Evolutionary conservation across 1,140 invertebrate genomes (phyloP), one percentile per base, ranked within the genome.

Genomic region (Battus philenor): DNA sequence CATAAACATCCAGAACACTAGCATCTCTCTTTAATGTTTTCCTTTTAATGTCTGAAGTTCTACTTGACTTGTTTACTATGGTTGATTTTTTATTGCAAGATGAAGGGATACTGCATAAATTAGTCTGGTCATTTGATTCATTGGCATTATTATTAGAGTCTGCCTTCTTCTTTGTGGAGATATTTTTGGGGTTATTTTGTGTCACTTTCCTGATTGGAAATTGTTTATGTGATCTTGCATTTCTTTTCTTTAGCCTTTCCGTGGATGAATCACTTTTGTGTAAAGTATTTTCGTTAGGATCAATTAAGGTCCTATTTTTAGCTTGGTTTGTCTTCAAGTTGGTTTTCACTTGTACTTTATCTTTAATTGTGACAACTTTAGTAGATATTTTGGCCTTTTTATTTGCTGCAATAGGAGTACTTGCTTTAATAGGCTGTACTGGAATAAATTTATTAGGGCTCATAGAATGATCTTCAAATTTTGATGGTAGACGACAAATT

Each of bases 1-100:
- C 80, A 61, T 84, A 84, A 13, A 81, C 52, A 68, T 77, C 80
- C 44, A 69, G 31, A 20, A 73, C 66, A 44, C 53, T 64, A 13
- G 65, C 51, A 44, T 68, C 53, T 44, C 59, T 59, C 50, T 70
- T 63, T 3, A 59, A 32, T 29, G 47, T 31, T 13, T 57, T 51
- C 29, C 70, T 72, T 15, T 56, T 65, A 7, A 73, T 51, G 17
- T 74, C 66, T 22, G 77, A 50, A 9, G 77, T 38, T 59, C 48
- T 71, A 13, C 68, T 62, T 12, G 73, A 79, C 6, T 20, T 20
- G 18, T 20, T 20, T 20, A 2, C 2, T 20, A 20, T 20, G 2
- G 6, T 3, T 20, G 6, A 2, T 20, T 20, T 20, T n/a, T n/a
- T n/a, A n/a, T n/a, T n/a, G n/a, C n/a, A n/a, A n/a, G n/a, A n/a